phyloP scores from a whole-genome alignment of 2,797 vertebrate species.

The Knipowitschia caucasica region DNA sequence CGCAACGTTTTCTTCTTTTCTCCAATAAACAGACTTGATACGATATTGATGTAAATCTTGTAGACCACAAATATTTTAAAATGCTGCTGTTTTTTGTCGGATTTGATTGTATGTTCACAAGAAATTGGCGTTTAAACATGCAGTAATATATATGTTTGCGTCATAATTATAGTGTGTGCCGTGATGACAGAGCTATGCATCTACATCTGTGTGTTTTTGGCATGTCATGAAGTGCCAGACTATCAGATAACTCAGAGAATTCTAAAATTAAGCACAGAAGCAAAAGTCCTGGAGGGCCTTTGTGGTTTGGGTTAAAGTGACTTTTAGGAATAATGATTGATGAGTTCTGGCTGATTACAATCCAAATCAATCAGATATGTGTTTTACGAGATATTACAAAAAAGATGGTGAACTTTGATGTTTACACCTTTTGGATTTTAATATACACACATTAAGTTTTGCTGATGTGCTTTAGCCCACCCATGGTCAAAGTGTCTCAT shows the following conservation, averaged over 20 bases:
- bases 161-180: not conserved
- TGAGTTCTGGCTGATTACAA: not conserved
- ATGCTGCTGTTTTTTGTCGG: too few species aligned
- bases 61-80: too few species aligned
- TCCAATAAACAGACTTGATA: not conserved
- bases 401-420: not conserved
- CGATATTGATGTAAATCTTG: too few species aligned
- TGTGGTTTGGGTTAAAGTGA: not conserved
- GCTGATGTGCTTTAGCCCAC: not conserved
- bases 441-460: not conserved
- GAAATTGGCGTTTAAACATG: not conserved
- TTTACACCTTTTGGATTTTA: not conserved
- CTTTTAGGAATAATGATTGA: not conserved
- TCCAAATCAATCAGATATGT: not conserved
- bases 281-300: not conserved
- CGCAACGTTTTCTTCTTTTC: constrained; percentile 3
- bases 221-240: not conserved
- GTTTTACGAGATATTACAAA: not conserved
- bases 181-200: not conserved
- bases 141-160: not conserved
- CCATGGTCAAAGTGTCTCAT: not conserved
- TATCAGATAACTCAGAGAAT: not conserved
- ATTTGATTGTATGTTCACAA: too few species aligned
- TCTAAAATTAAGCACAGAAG: not conserved
- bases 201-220: not conserved